Evolutionary conservation across 2,888 invertebrate species (phyloP), one percentile per base, ranked within the genome.

Genomic region (Lottia scabra): DNA sequence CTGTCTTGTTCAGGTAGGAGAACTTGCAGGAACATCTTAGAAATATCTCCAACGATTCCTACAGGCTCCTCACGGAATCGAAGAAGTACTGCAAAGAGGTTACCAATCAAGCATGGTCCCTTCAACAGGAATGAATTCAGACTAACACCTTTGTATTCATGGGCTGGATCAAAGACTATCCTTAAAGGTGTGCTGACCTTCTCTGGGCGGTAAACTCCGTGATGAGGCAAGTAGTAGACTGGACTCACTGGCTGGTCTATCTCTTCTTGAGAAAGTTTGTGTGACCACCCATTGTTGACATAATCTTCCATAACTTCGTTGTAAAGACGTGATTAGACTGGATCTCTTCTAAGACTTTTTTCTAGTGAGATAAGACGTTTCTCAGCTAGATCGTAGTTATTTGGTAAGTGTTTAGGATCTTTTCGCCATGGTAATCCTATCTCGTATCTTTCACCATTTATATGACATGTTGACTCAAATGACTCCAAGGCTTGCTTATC

Each of bases 111-210:
- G 38, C 48, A 38, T 38, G 72, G 68, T n/a, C 68, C 68, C 38
- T 68, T 72, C 23, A 46, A 26, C 30, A 72, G 48, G 65, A 65
- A 72, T 27, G 68, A 68, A 23, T 72, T 73, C 10, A 70, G 63
- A 12, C 8, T 26, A 16, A 43, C 27, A 16, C 67, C 69, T 19
- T 56, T 46, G 48, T 16, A 72, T n/a, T 46, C 23, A 48, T 48
- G 48, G 8, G 72, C 72, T 65, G 66, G 73, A 46, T 69, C 70
- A 63, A 73, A 73, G 6, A 73, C 73, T 16, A 73, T 65, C 65
- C 73, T 68, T 4, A 69, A 48, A 5, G 70, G 73, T 65, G 69
- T 69, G 19, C 65, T 65, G 16, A 27, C 30, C 43, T 69, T 73
- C n/a, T 68, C 48, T 19, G 48, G 48, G 15, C 56, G 56, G 13